Percentiles rank a stretch among this genome's conserved stretches.
phyloP scores from a whole-genome alignment of 2,797 vertebrate species.

The Crocidura indochinensis region DNA sequence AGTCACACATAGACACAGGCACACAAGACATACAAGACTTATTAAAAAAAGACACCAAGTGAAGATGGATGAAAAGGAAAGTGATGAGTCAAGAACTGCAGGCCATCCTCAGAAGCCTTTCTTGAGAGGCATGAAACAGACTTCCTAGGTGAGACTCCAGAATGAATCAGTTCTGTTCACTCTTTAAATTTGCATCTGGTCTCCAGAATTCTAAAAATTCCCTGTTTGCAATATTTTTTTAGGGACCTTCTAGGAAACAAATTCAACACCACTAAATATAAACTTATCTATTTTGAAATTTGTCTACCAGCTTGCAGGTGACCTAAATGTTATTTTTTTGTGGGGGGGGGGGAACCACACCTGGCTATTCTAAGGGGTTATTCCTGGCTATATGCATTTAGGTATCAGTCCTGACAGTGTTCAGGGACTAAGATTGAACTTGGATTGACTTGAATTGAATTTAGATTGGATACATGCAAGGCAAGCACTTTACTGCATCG shows the following conservation, averaged over 20 bases:
- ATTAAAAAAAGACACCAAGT: neutral
- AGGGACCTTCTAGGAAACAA: neutral
- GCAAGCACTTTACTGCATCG: no score
- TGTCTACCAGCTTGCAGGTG: neutral
- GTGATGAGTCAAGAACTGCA: neutral
- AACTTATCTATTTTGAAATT: neutral
- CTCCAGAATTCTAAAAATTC: neutral
- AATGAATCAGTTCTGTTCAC: neutral
- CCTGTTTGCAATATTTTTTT: neutral
- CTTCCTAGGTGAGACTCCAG: neutral
- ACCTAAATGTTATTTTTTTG: neutral
- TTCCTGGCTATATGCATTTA: no score
- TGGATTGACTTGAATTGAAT: no score
- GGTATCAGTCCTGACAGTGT: no score
- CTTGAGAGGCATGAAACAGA: neutral
- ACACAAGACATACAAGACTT: neutral
- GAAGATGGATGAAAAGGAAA: neutral
- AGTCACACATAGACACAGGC: neutral
- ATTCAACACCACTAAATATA: neutral
- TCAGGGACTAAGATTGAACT: no score
- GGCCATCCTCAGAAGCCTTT: neutral
- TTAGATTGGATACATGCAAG: no score
- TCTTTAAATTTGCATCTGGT: neutral
- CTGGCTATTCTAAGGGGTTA: no score
- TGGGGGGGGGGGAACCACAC: no score